Evolutionary conservation across 2,888 invertebrate genomes (phyloP).

Genomic region (Epinotia brunnichana): DNA sequence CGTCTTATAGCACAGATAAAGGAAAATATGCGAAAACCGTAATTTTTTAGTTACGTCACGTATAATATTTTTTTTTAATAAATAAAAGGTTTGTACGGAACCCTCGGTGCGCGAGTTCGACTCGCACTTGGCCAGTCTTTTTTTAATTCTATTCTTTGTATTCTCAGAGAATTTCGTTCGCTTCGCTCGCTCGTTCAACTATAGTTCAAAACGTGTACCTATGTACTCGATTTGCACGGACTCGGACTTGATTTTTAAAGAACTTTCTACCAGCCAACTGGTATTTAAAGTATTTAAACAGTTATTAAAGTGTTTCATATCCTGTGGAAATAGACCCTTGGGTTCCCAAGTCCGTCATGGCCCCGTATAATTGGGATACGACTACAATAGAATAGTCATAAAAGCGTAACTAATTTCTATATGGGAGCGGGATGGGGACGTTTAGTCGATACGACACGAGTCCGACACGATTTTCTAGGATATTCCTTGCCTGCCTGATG

Average conservation of each 20-base stretch:
- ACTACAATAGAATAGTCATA: slow-evolving; percentile 58
- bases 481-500: too few species aligned
- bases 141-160: too few species aligned
- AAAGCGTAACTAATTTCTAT: slow-evolving; percentile 63
- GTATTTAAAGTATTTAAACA: not conserved
- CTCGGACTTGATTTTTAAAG: not conserved
- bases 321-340: slow-evolving; percentile 21
- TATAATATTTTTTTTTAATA: too few species aligned
- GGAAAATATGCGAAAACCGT: too few species aligned
- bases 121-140: too few species aligned
- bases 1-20: too few species aligned
- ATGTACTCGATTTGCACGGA: not conserved
- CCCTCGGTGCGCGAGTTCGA: too few species aligned
- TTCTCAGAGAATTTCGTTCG: too few species aligned
- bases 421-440: slow-evolving; percentile 50
- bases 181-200: too few species aligned
- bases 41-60: too few species aligned
- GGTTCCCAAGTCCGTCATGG: slow-evolving; percentile 50
- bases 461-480: slow-evolving; percentile 29
- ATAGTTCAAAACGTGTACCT: too few species aligned
- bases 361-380: slow-evolving; percentile 60
- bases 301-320: slow-evolving; percentile 12
- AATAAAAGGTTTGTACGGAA: too few species aligned
- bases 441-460: slow-evolving; percentile 53
- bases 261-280: not conserved